Conservation (phyloP, 2,888 invertebrate genomes). For the Branchipolynoe longqiensis region DNA sequence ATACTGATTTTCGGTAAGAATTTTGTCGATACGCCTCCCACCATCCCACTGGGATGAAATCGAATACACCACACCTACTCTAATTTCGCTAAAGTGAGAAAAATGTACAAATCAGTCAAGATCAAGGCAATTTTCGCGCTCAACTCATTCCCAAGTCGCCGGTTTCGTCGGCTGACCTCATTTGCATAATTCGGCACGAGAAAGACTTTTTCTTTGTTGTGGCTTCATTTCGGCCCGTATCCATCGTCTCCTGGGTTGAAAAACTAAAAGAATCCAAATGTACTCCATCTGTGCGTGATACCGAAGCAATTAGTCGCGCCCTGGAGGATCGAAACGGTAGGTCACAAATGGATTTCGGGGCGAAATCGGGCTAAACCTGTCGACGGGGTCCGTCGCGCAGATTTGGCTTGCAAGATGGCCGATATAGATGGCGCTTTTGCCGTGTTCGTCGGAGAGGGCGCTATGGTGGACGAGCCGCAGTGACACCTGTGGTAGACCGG, state of each 20-base stretch:
- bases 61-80: neutral
- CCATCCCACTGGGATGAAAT: neutral
- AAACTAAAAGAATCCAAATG: neutral
- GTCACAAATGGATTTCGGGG: neutral
- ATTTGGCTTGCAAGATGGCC: constrained; percentile 30
- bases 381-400: neutral
- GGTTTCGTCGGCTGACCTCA: constrained; percentile 57
- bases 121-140: neutral
- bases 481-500: constrained; percentile 59
- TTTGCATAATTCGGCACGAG: constrained; percentile 57
- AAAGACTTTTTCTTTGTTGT: constrained; percentile 4
- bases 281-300: neutral
- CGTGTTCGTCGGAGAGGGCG: constrained; percentile 42
- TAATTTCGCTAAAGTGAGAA: neutral
- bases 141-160: neutral
- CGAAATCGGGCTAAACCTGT: neutral
- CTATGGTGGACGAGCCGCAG: constrained; percentile 47
- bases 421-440: constrained; percentile 57
- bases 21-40: constrained; percentile 26
- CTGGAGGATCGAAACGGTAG: neutral
- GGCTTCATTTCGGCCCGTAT: constrained; percentile 2
- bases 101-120: neutral
- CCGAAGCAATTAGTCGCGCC: neutral
- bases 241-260: neutral
- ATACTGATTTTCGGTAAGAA: constrained; percentile 55